Evolutionary conservation across 1,140 invertebrate genomes (phyloP).

Genomic region (Paraescarpia echinospica): DNA sequence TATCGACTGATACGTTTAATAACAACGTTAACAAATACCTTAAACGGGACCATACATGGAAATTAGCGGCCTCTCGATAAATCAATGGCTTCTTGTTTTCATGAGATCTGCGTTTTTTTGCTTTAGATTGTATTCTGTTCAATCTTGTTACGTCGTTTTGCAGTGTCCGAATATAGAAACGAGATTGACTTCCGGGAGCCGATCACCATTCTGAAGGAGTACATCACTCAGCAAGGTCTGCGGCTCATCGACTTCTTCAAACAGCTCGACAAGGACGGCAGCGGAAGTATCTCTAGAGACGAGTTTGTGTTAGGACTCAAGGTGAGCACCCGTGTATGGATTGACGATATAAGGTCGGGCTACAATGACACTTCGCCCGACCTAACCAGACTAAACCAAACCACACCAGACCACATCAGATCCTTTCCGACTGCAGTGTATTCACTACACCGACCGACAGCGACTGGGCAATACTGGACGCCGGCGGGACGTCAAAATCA

Average conservation of each 20-base stretch:
- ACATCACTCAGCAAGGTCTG: constrained; percentile 10
- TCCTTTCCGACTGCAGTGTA: neutral
- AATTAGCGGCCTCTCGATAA: neutral
- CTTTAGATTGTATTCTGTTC: neutral
- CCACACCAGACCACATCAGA: too few species aligned
- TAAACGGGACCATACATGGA: too few species aligned
- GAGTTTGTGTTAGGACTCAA: constrained; percentile 22
- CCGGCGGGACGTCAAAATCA: too few species aligned
- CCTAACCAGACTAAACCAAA: too few species aligned
- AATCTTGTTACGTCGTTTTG: neutral
- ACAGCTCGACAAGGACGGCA: constrained; percentile 24
- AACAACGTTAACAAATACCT: too few species aligned
- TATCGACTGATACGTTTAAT: too few species aligned
- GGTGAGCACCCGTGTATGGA: neutral
- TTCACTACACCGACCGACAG: too few species aligned
- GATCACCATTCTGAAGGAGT: constrained; percentile 22
- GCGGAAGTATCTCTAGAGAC: neutral
- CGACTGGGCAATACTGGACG: too few species aligned
- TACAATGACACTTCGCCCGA: too few species aligned
- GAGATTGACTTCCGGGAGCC: neutral
- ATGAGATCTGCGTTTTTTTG: neutral
- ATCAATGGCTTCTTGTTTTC: neutral
- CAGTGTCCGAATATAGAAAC: neutral
- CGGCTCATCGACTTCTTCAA: constrained; percentile 26
- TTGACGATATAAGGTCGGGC: too few species aligned